Evolutionary conservation across 2,888 invertebrate genomes (phyloP), one percentile per base, ranked within the genome.

Genomic region (Caenorhabditis becei): DNA sequence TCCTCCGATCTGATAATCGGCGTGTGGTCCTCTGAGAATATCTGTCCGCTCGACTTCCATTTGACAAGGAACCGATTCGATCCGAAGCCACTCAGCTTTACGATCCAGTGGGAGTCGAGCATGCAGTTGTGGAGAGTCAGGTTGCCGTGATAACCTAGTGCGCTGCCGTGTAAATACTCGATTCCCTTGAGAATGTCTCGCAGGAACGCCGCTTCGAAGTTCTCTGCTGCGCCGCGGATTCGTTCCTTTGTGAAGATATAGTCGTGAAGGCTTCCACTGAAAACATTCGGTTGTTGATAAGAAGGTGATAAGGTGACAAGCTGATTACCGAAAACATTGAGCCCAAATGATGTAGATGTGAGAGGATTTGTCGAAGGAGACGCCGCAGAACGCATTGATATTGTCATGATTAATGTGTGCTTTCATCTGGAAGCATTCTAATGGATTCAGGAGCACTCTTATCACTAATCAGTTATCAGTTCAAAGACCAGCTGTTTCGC

Each of bases 61-160:
- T 81, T 81, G 7, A 72, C 47, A 14, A 81, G 74, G 61, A 89
- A 47, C 51, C 81, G 66, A 35, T 81, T 77, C 16, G 84, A 74
- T 14, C 89, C 89, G 61, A 88, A 90, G n/a, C 90, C 90, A 62
- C 86, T 84, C 14, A 90, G 65, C 74, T 90, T 90, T 14, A 90
- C 71, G 54, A 90, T 89, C 90, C 90, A 90, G 70, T 90, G 90
- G 10, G 86, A 84, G 62, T 90, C 90, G 47, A 90, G 82, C 49
- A 88, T 75, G 58, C 90, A 91, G 28, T 85, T 86, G n/a, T 75
- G 56, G 0, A 89, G 84, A 14, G 88, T 87, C 49, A 90, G 71
- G 1, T 85, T 81, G 35, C 90, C 90, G 71, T 90, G 90, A 74
- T 83, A 90, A 8, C 82, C 83, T 10, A 90, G 67, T 1, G 65